Conservation (phyloP, 2,888 invertebrate genomes). For the Lampropteryx suffumata region DNA sequence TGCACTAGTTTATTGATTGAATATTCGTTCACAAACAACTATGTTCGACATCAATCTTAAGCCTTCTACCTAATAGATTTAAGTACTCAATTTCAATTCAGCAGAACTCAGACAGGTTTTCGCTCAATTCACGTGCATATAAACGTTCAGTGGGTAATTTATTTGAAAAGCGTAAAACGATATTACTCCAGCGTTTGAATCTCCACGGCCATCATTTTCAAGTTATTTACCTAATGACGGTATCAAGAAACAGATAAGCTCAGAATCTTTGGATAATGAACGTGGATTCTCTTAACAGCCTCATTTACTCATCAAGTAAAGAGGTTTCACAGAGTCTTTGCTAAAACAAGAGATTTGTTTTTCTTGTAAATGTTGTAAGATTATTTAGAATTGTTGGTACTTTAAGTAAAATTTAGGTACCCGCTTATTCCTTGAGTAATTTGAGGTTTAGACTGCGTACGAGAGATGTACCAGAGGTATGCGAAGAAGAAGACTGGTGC, state of each 20-base stretch:
- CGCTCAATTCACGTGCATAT: neutral
- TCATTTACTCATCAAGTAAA: constrained; percentile 14
- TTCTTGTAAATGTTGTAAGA: too few species aligned
- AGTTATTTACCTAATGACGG: constrained; percentile 32
- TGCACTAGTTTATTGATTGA: too few species aligned
- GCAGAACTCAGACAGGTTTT: neutral
- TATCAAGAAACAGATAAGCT: constrained; percentile 32
- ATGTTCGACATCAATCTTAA: too few species aligned
- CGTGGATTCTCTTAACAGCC: constrained; percentile 19
- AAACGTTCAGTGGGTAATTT: constrained; percentile 5
- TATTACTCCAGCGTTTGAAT: constrained; percentile 13
- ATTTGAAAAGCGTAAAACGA: constrained; percentile 11
- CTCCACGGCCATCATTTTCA: constrained; percentile 20
- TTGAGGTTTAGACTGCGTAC: too few species aligned
- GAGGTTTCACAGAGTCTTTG: neutral
- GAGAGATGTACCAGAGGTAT: too few species aligned
- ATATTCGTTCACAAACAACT: too few species aligned
- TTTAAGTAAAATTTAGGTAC: too few species aligned
- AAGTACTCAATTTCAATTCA: neutral
- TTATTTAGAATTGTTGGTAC: too few species aligned
- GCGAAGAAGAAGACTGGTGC: too few species aligned
- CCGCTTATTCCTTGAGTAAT: too few species aligned
- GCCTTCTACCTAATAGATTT: too few species aligned
- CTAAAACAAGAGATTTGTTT: neutral
- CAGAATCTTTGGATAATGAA: constrained; percentile 29